Evolutionary conservation across 2,797 vertebrate species (phyloP).

Genomic region (Chloroceryle amazona): DNA sequence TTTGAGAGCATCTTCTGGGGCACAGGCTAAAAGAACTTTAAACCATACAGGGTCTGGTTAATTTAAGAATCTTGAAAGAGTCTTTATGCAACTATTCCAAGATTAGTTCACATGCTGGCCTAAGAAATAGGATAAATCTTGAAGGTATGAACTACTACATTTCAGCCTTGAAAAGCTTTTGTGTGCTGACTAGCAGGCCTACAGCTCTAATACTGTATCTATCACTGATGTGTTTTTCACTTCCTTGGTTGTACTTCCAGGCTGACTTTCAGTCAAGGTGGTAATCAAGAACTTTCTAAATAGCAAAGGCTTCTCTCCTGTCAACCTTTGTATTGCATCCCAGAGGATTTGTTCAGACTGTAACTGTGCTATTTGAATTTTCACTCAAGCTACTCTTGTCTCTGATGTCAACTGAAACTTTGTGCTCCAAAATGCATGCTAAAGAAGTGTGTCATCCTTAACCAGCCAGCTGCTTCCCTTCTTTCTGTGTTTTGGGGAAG

Average conservation of each 20-base stretch:
- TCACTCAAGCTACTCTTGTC: background rate
- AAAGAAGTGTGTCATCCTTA: background rate
- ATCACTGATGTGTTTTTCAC: background rate
- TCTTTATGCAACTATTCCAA: background rate
- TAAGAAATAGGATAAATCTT: background rate
- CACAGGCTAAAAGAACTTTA: background rate
- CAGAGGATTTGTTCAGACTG: background rate
- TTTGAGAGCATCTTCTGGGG: background rate
- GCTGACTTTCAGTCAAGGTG: background rate
- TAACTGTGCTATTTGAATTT: background rate
- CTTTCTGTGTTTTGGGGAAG: background rate
- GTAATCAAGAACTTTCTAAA: background rate
- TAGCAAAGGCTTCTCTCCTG: background rate
- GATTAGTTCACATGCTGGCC: background rate
- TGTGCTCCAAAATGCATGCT: background rate
- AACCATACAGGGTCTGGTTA: rapidly evolving
- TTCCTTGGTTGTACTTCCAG: background rate
- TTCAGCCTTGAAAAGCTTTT: background rate
- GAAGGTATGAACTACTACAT: background rate
- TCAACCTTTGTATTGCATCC: rapidly evolving
- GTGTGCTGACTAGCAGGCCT: background rate
- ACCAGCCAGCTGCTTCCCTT: background rate
- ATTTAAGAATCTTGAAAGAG: background rate
- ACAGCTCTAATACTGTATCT: background rate
- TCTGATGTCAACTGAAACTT: background rate